Percentiles rank a stretch among this genome's conserved stretches.
These are phyloP conservation scores for Zelostemma sp. DNA, from an alignment of 1,140 invertebrate species.

Conservation along the genomic window DNA sequence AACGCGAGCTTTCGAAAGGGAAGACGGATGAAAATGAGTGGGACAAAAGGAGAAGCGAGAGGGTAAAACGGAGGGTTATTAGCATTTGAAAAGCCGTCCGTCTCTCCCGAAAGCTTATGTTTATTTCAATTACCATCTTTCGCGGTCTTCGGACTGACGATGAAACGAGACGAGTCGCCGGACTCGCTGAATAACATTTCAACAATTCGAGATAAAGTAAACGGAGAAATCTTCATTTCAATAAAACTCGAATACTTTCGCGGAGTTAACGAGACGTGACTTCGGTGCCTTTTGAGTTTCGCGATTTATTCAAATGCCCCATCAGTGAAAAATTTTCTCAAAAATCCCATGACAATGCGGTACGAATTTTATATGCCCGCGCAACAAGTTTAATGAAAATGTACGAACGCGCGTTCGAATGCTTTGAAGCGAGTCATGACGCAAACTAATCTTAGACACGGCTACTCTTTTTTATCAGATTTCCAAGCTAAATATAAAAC, in stretches of 20 bases:
- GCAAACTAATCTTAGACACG: not conserved
- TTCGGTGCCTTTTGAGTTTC: not conserved
- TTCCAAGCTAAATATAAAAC: constrained; percentile 19
- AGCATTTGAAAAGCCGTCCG: constrained; percentile 58
- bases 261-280: constrained; percentile 1
- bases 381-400: too few species aligned
- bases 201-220: not conserved
- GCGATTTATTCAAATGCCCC: not conserved
- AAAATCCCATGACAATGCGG: not conserved
- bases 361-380: too few species aligned
- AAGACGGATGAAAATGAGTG: constrained; percentile 33
- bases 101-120: constrained; percentile 59
- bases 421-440: not conserved
- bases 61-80: constrained; percentile 46
- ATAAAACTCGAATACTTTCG: constrained; percentile 5
- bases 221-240: not conserved
- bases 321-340: not conserved
- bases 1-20: constrained; percentile 15
- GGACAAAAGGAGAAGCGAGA: constrained; percentile 30
- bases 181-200: constrained; percentile 1
- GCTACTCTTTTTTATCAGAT: constrained; percentile 8
- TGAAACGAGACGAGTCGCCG: constrained; percentile 28
- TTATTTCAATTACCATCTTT: constrained; percentile 64
- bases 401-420: too few species aligned
- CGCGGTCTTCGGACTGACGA: constrained; percentile 24